Conservation (phyloP, 1,140 invertebrate species). For the Danaus plexippus region DNA sequence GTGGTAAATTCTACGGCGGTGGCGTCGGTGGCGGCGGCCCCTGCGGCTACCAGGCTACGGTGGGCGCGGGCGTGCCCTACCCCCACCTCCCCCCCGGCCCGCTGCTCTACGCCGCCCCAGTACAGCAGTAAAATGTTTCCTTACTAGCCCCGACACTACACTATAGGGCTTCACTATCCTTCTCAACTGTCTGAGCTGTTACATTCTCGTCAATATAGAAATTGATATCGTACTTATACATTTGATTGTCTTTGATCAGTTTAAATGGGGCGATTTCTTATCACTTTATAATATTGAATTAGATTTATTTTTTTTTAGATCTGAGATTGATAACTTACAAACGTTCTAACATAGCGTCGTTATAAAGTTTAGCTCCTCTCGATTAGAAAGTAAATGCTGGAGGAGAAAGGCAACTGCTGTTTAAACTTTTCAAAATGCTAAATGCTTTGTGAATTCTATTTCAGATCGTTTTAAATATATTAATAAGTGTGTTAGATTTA, state of each 20-base stretch:
- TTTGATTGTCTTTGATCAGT: slow-evolving; percentile 1
- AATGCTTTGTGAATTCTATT: slow-evolving; percentile 53
- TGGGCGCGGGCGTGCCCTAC: slow-evolving; percentile 57
- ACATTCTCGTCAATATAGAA: slow-evolving; percentile 10
- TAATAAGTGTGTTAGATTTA: slow-evolving; percentile 33
- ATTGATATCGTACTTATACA: slow-evolving; percentile 21
- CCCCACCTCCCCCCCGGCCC: slow-evolving; percentile 63
- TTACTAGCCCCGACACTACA: neutral
- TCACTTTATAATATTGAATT: slow-evolving; percentile 31
- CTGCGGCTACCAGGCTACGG: slow-evolving; percentile 66
- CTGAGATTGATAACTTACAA: slow-evolving; percentile 55
- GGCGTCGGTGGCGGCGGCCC: slow-evolving; percentile 64
- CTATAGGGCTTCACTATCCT: neutral
- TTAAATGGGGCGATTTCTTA: slow-evolving; percentile 21
- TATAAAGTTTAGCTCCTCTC: slow-evolving; percentile 12
- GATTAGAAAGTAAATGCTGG: slow-evolving; percentile 12
- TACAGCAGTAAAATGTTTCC: slow-evolving; percentile 61
- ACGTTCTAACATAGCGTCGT: slow-evolving; percentile 15
- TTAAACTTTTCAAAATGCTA: slow-evolving; percentile 12
- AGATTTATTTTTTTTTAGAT: slow-evolving; percentile 48
- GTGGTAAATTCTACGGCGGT: slow-evolving; percentile 66
- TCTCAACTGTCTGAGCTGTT: slow-evolving; percentile 2
- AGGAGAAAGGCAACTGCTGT: slow-evolving; percentile 4
- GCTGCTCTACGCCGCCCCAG: slow-evolving; percentile 64
- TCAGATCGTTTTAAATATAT: slow-evolving; percentile 45